Evolutionary conservation across 2,888 invertebrate genomes (phyloP).

Genomic region (Brachylomia viminalis): DNA sequence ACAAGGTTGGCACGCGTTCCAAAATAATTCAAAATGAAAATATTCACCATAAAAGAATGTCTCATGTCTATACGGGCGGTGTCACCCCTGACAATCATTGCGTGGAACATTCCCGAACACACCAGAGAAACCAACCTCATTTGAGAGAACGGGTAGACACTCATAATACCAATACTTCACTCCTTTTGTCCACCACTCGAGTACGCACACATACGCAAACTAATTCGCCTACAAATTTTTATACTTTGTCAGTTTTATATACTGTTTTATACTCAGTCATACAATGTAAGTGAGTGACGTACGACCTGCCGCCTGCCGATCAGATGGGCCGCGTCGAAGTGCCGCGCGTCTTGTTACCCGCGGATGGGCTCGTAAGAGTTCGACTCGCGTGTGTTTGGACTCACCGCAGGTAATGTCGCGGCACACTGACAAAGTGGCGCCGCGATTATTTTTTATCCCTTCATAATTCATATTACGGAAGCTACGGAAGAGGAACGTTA

Average conservation of each 20-base stretch:
- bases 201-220: not conserved
- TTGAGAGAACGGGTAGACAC: not conserved
- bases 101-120: constrained; percentile 5
- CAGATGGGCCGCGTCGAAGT: not conserved
- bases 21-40: constrained; percentile 34
- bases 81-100: constrained; percentile 1
- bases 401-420: constrained; percentile 4
- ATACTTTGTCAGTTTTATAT: not conserved
- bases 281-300: not conserved
- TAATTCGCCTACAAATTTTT: not conserved
- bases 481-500: not conserved
- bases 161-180: not conserved
- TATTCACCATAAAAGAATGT: constrained; percentile 15
- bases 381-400: not conserved
- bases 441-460: constrained; percentile 10
- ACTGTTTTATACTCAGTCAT: not conserved
- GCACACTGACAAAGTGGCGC: constrained; percentile 16
- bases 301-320: not conserved
- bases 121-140: not conserved
- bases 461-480: constrained; percentile 11
- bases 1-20: constrained; percentile 9
- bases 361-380: too few relatives aligned
- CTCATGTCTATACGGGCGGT: not conserved
- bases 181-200: too few relatives aligned
- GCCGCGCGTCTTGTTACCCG: not conserved